phyloP scores from a whole-genome alignment of 1,140 invertebrate species.

The Rhagoletis pomonella region DNA sequence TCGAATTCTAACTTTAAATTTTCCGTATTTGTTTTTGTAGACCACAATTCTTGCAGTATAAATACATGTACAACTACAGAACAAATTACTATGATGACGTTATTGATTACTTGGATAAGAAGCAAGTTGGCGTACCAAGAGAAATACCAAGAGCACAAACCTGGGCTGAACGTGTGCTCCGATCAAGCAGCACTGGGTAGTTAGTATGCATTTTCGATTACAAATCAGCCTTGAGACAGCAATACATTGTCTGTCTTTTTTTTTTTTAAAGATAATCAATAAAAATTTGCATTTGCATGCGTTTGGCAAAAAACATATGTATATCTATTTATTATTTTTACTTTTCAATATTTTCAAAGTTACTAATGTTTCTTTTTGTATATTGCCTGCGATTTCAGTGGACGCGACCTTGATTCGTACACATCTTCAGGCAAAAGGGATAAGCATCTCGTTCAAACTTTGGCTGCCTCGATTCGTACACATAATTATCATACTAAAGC shows the following conservation, averaged over 20 bases:
- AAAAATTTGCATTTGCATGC: too few relatives aligned
- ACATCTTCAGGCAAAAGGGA: conserved; percentile 72
- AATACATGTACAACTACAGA: conserved; percentile 87
- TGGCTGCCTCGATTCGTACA: conserved; percentile 77
- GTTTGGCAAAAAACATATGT: too few relatives aligned
- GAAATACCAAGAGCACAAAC: conserved; percentile 85
- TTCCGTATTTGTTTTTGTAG: conserved; percentile 70
- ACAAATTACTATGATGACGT: conserved; percentile 90
- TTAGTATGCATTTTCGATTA: not conserved
- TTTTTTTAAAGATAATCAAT: too few relatives aligned
- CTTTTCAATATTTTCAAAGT: not conserved
- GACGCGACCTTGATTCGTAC: conserved; percentile 65
- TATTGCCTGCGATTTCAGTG: conserved; percentile 58
- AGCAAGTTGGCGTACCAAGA: conserved; percentile 80
- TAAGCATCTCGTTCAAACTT: conserved; percentile 75
- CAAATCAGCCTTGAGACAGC: not conserved
- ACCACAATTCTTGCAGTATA: conserved; percentile 86
- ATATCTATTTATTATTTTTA: too few relatives aligned
- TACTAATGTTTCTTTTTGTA: not conserved
- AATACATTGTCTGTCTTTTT: not conserved
- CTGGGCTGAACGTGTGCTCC: conserved; percentile 86
- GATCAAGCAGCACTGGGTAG: conserved; percentile 75
- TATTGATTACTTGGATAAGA: conserved; percentile 86
- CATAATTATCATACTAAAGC: conserved; percentile 79
- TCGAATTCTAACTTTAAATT: not conserved